Base-by-base conservation (phyloP, 2,888 invertebrate species). In the Lepidonotus clava region DNA sequence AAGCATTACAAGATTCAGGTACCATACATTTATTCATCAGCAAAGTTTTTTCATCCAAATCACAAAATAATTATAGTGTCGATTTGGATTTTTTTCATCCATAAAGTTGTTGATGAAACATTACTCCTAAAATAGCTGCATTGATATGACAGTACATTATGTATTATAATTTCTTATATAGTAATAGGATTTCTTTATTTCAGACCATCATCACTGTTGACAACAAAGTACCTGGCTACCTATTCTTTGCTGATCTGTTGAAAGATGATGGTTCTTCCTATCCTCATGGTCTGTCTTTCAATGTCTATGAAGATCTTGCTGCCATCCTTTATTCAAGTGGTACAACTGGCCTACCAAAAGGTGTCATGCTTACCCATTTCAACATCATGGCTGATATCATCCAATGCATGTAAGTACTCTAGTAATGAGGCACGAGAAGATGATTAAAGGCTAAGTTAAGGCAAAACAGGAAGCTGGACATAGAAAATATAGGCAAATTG, bases 291-390 rank as follows among this genome's bases (percentile, higher is more conserved):
- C 51, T 80, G 41, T 6, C 38, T 21, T 40, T 80, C 32, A 51
- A 80, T 41, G 41, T 80, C 14, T 24, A 80, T 32, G 51, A 80
- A 14, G 80, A 80, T 28, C 41, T 41, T 11, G 80, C 41, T 24
- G 80, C 80, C 28, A 80, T 80, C 14, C n/a, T 80, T 41, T 80
- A 80, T 32, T 46, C 46, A n/a, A 80, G 80, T 46, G 80, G 80
- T 6, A 80, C 80, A 1, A 80, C 80, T 28, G 80, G 80, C 14
- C 5, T 80, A 46, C 80, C 80, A 11, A 80, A 80, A n/a, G 80
- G 80, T 28, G 80, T 80, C 32, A 80, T 80, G 80, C 18, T 80
- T 1, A 80, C 80, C 14, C 80, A 80, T 24, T 46, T 24, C 41
- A 80, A 38, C 40, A 2, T 80, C 1, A 40, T 80, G 14, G 40